These are phyloP conservation scores for Crioceris asparagi DNA, from an alignment of 2,888 invertebrate species.

Conservation along the genomic window DNA sequence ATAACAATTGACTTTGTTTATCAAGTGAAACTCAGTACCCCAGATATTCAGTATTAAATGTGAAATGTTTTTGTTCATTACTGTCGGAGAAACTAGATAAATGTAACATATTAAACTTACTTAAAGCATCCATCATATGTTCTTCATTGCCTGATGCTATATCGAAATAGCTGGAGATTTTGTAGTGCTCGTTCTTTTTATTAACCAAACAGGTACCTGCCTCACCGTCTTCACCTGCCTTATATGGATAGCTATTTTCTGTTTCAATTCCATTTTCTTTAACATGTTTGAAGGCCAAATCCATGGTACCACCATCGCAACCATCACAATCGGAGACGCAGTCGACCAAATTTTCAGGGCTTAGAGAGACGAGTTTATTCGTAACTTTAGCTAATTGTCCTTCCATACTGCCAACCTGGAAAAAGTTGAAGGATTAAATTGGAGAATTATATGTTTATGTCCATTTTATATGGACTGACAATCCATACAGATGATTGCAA, in stretches of 20 bases:
- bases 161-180: not conserved
- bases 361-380: constrained; percentile 39
- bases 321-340: constrained; percentile 40
- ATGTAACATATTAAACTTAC: constrained; percentile 3
- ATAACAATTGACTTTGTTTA: no score
- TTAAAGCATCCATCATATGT: constrained; percentile 3
- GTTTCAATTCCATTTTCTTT: constrained; percentile 44
- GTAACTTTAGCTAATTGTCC: constrained; percentile 41
- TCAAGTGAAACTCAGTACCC: no score
- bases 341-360: constrained; percentile 46
- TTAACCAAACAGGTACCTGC: no score
- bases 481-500: no score
- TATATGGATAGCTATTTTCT: constrained; percentile 42
- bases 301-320: constrained; percentile 43
- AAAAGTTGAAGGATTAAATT: no score
- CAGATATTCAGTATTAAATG: no score
- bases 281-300: constrained; percentile 39
- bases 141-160: not conserved
- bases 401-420: constrained; percentile 45
- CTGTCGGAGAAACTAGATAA: no score
- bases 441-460: no score
- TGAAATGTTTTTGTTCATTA: no score
- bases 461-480: no score
- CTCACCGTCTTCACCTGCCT: constrained; percentile 10
- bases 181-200: no score